A percentile compares a stretch with the other conserved stretches of the same genome.
Conservation (phyloP, 2,113 vertebrate genomes). For the Columbina picui region DNA sequence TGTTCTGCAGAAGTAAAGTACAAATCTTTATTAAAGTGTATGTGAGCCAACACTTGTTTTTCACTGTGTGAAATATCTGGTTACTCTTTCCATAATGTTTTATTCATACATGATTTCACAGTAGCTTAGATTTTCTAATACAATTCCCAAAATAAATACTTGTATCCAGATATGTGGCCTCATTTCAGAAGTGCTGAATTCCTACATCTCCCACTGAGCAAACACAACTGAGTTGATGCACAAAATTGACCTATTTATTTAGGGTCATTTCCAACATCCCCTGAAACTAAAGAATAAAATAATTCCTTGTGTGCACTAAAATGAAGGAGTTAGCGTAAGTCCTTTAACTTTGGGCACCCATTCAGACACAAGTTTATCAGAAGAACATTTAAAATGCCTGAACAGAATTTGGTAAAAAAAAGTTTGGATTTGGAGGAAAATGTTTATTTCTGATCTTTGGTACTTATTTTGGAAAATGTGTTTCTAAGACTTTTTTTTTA, state of each 20-base stretch:
- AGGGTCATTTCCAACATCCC: background rate
- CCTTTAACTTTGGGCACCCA: background rate
- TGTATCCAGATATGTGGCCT: background rate
- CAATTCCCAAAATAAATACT: background rate
- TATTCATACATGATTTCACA: background rate
- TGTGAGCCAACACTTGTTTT: background rate
- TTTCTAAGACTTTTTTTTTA: background rate
- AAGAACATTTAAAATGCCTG: background rate
- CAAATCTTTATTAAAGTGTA: background rate
- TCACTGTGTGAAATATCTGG: background rate
- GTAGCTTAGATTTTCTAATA: background rate
- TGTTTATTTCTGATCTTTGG: background rate
- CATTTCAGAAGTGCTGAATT: background rate
- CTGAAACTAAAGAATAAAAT: background rate
- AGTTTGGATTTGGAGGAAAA: background rate
- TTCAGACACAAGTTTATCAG: background rate
- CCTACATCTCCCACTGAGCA: background rate
- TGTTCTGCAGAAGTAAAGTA: background rate
- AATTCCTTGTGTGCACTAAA: background rate
- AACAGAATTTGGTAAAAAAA: background rate
- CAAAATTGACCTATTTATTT: background rate
- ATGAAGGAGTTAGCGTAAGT: background rate
- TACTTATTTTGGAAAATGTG: background rate
- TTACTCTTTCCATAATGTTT: background rate
- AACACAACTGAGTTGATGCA: background rate